A percentile compares a stretch with the other conserved stretches of the same genome.
These are phyloP conservation scores for Dolichoris vasculosae DNA, from an alignment of 1,140 invertebrate genomes.

Conservation along the genomic window DNA sequence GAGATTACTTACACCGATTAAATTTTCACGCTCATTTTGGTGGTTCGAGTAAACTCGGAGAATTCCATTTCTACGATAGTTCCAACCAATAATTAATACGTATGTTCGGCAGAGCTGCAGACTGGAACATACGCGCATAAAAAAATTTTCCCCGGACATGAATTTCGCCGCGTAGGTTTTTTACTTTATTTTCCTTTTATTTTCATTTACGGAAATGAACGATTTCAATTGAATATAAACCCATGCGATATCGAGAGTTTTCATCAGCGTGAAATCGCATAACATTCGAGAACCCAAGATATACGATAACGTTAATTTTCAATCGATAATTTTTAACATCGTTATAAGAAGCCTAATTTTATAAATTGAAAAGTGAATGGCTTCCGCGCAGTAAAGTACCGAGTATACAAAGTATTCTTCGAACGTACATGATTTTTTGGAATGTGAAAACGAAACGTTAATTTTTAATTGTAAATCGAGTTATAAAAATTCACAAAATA, in stretches of 20 bases:
- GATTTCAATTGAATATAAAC: background rate
- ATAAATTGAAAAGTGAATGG: background rate
- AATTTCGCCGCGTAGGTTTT: background rate
- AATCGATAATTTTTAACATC: conserved; percentile 7
- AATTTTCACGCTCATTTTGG: background rate
- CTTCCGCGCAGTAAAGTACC: no score
- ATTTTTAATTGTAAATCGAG: no score
- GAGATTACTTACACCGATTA: background rate
- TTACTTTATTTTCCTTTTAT: background rate
- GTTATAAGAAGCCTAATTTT: background rate
- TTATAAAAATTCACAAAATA: no score
- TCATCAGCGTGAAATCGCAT: conserved; percentile 14
- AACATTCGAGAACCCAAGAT: background rate
- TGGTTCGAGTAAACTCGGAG: background rate
- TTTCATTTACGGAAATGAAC: conserved; percentile 2
- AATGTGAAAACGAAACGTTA: no score
- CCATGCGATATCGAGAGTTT: background rate
- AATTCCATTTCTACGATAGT: background rate
- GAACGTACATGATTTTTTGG: no score
- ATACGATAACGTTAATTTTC: background rate
- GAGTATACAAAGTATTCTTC: no score
- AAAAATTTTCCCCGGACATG: background rate
- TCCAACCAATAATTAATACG: conserved; percentile 14
- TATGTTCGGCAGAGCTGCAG: background rate
- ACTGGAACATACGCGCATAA: background rate